phyloP scores from a whole-genome alignment of 2,888 invertebrate species.

The Zeuzera pyrina region DNA sequence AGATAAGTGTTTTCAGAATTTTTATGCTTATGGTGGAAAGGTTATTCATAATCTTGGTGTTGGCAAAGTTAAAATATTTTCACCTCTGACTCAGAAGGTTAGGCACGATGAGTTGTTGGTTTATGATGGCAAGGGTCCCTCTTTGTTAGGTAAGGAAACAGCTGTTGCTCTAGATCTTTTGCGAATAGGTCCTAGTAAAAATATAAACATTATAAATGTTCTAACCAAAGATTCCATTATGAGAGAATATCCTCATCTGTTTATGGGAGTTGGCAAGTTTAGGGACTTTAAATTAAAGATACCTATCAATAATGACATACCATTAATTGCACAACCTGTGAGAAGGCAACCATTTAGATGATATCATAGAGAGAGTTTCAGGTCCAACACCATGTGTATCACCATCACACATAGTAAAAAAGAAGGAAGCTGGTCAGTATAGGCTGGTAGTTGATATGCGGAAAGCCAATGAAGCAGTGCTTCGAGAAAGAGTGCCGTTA shows the following conservation, averaged over 20 bases:
- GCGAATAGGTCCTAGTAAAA: too few relatives aligned
- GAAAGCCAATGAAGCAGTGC: too few relatives aligned
- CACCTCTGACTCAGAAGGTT: not conserved
- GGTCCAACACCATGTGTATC: constrained; percentile 5
- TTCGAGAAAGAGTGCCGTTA: constrained; percentile 8
- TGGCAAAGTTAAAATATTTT: not conserved
- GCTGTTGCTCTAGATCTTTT: too few relatives aligned
- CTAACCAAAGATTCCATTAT: not conserved
- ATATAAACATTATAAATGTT: not conserved
- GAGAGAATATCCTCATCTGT: not conserved
- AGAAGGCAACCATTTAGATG: too few relatives aligned
- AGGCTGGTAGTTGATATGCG: too few relatives aligned
- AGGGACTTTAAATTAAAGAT: constrained; percentile 2
- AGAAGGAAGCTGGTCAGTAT: constrained; percentile 3
- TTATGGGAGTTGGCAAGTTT: constrained; percentile 3
- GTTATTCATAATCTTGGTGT: not conserved
- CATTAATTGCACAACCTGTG: constrained; percentile 1
- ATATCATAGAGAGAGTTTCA: constrained; percentile 1
- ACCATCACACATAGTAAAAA: constrained; percentile 1
- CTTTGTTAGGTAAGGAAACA: not conserved
- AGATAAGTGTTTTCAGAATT: not conserved
- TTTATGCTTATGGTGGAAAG: constrained; percentile 1
- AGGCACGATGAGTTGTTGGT: not conserved
- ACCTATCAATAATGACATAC: constrained; percentile 1
- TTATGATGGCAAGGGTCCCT: not conserved